Base-by-base conservation (phyloP, 2,113 vertebrate species). In the Agapornis roseicollis region DNA sequence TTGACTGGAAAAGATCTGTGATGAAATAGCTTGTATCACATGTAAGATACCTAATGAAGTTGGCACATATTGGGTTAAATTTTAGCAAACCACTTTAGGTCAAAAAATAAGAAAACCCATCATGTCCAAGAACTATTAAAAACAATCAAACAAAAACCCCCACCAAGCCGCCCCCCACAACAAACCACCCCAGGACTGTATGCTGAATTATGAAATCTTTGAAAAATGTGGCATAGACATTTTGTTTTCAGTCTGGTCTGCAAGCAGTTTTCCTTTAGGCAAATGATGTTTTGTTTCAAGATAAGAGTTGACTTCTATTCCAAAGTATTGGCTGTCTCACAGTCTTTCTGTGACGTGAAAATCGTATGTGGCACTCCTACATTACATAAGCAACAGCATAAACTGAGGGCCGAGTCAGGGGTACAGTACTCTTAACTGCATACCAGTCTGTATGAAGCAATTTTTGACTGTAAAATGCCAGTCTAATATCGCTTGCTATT, bases 11-110 rank as follows among this genome's bases (percentile, higher is more conserved):
- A 94, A 33, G 5, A 76, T 97, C 89, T 93, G 77, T 79, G 27
- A 92, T 87, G 65, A 97, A 97, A 94, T 92, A 78, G 74, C 19
- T 96, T 95, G 14, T 63, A 55, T 93, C 61, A 88, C 66, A 92
- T 95, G 65, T 91, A 94, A 63, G 50, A 60, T 92, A 86, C 88
- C 80, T 92, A 96, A 91, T 93, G 96, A 96, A 96, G 69, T 74
- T 94, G 89, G 53, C 16, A 77, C n/a, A 85, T 42, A 79, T 37
- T 77, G 78, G 68, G 70, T 80, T 94, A 70, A 82, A 85, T 88
- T 78, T 96, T 82, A 94, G n/a, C 49, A 93, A 85, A 11, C 13
- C 68, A 14, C 12, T 90, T 90, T 82, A 63, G 25, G 35, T 42
- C 4, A 37, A 33, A 52, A 22, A 24, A 17, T 41, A 17, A 31